Conservation (phyloP, 2,113 vertebrate species). For the Acanthochromis polyacanthus region DNA sequence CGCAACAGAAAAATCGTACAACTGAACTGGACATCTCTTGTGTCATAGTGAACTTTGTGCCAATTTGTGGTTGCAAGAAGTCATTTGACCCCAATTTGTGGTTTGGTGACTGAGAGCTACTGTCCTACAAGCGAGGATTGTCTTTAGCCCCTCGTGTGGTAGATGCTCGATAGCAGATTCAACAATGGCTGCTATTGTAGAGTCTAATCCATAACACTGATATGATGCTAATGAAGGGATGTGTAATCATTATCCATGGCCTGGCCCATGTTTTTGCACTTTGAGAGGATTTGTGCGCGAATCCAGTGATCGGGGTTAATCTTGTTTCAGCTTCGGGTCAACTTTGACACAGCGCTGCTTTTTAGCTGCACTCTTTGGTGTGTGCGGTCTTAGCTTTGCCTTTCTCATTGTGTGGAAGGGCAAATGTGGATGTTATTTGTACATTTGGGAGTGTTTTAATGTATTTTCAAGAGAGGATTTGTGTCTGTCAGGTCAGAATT, state of each 20-base stretch:
- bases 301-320: slow-evolving; percentile 70
- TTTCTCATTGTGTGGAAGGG: neutral
- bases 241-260: slow-evolving; percentile 69
- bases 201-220: slow-evolving; percentile 72
- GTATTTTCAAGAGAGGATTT: slow-evolving; percentile 19
- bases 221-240: slow-evolving; percentile 73
- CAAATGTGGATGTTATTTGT: slow-evolving; percentile 19
- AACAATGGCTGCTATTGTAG: slow-evolving; percentile 62
- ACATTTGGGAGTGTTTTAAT: slow-evolving; percentile 20
- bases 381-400: slow-evolving; percentile 10
- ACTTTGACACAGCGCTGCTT: slow-evolving; percentile 40
- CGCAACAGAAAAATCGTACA: too few species aligned
- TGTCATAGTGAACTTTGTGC: neutral
- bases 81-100: neutral
- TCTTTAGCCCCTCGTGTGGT: neutral
- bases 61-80: neutral
- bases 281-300: slow-evolving; percentile 64
- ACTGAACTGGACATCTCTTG: too few species aligned
- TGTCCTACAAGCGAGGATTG: slow-evolving; percentile 23
- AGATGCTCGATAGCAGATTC: slow-evolving; percentile 53
- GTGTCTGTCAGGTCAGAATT: slow-evolving; percentile 20
- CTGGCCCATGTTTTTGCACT: slow-evolving; percentile 53
- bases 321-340: slow-evolving; percentile 68
- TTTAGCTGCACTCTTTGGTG: slow-evolving; percentile 20
- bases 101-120: neutral